phyloP scores from a whole-genome alignment of 2,888 invertebrate genomes.

The Meta bourneti region DNA sequence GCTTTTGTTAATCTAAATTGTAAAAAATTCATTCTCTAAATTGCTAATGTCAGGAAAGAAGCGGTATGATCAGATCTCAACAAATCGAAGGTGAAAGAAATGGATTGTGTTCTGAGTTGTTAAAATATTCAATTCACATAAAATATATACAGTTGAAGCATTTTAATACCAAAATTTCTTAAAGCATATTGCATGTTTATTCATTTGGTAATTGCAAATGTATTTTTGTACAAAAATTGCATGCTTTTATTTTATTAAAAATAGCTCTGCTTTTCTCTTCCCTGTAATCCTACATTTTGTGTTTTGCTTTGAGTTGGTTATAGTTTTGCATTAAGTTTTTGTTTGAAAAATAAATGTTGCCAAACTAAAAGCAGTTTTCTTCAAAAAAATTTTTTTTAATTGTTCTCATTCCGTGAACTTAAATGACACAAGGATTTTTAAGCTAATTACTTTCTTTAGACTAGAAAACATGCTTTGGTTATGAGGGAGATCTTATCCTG shows the following conservation, averaged over 20 bases:
- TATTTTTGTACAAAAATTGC: not conserved
- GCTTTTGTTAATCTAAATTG: not conserved
- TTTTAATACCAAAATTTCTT: too few relatives aligned
- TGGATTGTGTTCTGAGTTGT: not conserved
- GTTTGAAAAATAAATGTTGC: not conserved
- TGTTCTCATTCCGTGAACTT: not conserved
- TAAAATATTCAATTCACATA: not conserved
- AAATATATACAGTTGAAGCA: not conserved
- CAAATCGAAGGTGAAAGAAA: not conserved
- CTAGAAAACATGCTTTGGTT: not conserved
- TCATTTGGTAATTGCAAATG: not conserved
- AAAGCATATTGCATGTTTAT: too few relatives aligned
- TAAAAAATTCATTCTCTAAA: not conserved
- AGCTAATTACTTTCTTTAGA: not conserved
- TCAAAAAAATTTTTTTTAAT: not conserved
- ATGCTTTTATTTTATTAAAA: not conserved
- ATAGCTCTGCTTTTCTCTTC: not conserved
- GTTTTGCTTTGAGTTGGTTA: not conserved
- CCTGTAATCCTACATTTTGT: not conserved
- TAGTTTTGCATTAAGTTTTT: not conserved
- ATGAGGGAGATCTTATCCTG: not conserved
- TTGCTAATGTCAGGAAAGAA: not conserved
- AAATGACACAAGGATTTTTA: not conserved
- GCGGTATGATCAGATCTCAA: not conserved
- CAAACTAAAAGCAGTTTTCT: not conserved